Base-by-base conservation (phyloP, 2,888 invertebrate species). In the Conops quadrifasciatus region DNA sequence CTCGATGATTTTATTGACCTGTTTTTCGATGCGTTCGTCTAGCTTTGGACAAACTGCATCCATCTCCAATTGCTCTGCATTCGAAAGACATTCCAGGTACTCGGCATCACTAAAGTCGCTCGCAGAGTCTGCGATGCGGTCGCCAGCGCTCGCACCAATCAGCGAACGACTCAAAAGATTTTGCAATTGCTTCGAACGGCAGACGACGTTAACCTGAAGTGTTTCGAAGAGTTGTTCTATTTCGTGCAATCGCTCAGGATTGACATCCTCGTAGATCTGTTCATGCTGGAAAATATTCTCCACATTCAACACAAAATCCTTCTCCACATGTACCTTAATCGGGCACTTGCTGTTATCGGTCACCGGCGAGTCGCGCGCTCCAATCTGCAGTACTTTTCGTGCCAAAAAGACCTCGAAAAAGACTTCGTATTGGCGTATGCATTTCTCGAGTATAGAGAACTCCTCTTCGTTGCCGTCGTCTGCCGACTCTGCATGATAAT, bases 391-490 rank as follows among this genome's bases (percentile, higher is more conserved):
- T n/a, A 84, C 75, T 64, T 80, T 77, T 5, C 80, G 76, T 13
- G 82, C 72, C 71, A 82, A 59, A 62, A 84, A 86, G 1, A 86
- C 80, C 73, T 86, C 85, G 68, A 87, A 89, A 78, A 89, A 89
- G 36, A 85, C 83, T 80, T 90, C 88, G 72, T 89, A 90, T 73
- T 89, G 88, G 62, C 88, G 84, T 45, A 89, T 84, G 78, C 90
- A 90, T 77, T 89, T 89, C 77, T 89, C 89, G 36, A 89, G 76
- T 79, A 89, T 88, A 7, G 88, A 86, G 70, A 86, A 87, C 51
- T 83, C 84, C 58, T 82, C 78, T 9, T 75, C 75, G 30, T 53
- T 75, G 26, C 65, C 67, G 11, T 60, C 19, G 45, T 36, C 67
- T 11, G 28, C 36, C 2, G 26, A 51, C 1, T 78, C 76, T n/a